Conservation (phyloP, 1,140 invertebrate species). For the Leptinotarsa undecemlineata region DNA sequence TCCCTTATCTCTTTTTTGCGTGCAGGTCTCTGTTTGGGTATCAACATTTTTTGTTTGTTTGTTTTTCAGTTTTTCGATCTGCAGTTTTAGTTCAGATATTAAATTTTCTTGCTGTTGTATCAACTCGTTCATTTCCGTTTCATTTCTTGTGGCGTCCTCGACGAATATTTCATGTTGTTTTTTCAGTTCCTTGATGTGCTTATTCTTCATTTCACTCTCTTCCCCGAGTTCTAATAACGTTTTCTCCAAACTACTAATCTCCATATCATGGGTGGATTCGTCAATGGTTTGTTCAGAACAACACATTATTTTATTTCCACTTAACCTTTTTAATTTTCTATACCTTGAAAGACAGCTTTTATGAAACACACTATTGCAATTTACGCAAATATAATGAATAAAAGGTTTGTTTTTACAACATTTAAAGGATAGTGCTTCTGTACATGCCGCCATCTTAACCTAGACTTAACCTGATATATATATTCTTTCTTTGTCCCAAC, state of each 20-base stretch:
- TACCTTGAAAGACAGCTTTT: constrained; percentile 6
- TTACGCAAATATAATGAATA: constrained; percentile 1
- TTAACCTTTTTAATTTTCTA: constrained; percentile 9
- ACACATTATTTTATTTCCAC: neutral
- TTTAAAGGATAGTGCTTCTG: neutral
- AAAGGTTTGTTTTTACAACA: constrained; percentile 10
- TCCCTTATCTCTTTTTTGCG: neutral
- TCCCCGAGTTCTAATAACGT: neutral
- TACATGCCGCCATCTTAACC: neutral
- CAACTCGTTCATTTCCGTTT: constrained; percentile 1
- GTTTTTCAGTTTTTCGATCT: neutral
- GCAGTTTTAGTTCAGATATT: constrained; percentile 6
- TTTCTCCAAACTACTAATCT: constrained; percentile 6
- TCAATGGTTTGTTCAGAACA: constrained; percentile 1
- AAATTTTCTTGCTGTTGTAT: neutral
- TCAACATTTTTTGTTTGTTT: constrained; percentile 5
- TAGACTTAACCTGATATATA: too few relatives aligned
- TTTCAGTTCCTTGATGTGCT: constrained; percentile 9
- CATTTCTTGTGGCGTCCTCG: constrained; percentile 7
- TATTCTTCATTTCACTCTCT: constrained; percentile 6
- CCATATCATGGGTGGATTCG: neutral
- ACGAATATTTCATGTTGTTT: constrained; percentile 14
- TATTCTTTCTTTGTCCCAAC: too few relatives aligned
- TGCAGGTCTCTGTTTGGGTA: neutral
- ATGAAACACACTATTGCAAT: constrained; percentile 11